Evolutionary conservation across 2,797 vertebrate genomes (phyloP), one percentile per base, ranked within the genome.

Genomic region (Melanotaenia pygmaea): DNA sequence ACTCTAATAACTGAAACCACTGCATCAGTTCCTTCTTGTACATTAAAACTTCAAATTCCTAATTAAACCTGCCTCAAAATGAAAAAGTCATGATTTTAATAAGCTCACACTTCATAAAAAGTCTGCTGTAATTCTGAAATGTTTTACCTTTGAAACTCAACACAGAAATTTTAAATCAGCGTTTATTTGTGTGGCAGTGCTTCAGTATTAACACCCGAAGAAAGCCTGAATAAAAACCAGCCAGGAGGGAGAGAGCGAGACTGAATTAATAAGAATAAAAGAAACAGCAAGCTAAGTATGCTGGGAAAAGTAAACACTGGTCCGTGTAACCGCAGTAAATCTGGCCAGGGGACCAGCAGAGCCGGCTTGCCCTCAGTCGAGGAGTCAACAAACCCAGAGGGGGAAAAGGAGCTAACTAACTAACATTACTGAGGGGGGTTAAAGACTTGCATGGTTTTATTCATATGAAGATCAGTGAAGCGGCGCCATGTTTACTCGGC

Each of bases 261-360:
- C 66, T 54, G 80, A 89, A 88, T 79, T 89, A 88, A 87, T 88
- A 76, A 38, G 80, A 87, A 93, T 91, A 85, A 92, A 92, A 91
- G 88, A 82, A 80, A 63, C 56, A 47, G 60, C 47, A 37, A 67
- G 89, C 83, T 88, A 90, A 93, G 90, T 76, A 86, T 72, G 91
- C 93, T 94, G 93, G 92, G 94, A 94, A 95, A 94, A 94, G 93
- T 90, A 92, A 95, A 94, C 91, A 95, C 37, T 2, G 82, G 43
- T 71, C 79, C 22, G 37, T 80, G 86, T 88, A 93, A 92, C 91
- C 87, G 64, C 78, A 85, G 88, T 86, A 79, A 86, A 89, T 93
- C 84, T 88, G 83, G 76, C 69, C 34, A 18, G 59, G 73, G 77
- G 79, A 79, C 32, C 64, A 30, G 68, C 35, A 20, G 54, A 86